Conservation (phyloP, 1,140 invertebrate species). For the Drosophila sulfurigaster region DNA sequence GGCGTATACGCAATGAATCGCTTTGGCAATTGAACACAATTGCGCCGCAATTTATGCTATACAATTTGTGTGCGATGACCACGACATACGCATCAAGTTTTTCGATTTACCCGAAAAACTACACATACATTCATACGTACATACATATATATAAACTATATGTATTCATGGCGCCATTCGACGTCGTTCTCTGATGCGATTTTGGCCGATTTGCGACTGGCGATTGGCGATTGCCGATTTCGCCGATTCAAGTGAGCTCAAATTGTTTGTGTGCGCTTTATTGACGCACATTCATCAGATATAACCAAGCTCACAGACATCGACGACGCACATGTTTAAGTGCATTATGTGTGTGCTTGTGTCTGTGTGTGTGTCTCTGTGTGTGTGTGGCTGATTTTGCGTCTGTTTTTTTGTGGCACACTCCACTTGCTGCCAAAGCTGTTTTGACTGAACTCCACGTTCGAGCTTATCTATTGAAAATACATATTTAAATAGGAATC, state of each 20-base stretch:
- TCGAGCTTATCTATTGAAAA: constrained; percentile 59
- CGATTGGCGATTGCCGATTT: constrained; percentile 24
- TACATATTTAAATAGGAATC: constrained; percentile 73
- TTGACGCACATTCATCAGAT: constrained; percentile 65
- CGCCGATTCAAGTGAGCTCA: constrained; percentile 29
- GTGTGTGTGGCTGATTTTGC: constrained; percentile 13
- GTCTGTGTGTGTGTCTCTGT: constrained; percentile 8
- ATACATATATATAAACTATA: constrained; percentile 43
- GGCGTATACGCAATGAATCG: constrained; percentile 1
- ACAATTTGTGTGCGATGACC: constrained; percentile 59
- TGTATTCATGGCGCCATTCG: constrained; percentile 43
- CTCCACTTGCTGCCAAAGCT: constrained; percentile 19
- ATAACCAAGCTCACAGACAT: constrained; percentile 5
- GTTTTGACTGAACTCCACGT: constrained; percentile 18
- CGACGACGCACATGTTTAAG: constrained; percentile 47
- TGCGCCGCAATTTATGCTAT: constrained; percentile 62
- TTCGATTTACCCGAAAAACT: constrained; percentile 51
- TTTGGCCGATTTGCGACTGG: constrained; percentile 39
- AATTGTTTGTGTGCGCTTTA: constrained; percentile 62
- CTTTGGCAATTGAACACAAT: constrained; percentile 55
- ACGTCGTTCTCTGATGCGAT: constrained; percentile 38
- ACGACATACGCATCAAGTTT: constrained; percentile 45
- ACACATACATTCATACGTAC: too few species aligned
- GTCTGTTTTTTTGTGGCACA: constrained; percentile 18
- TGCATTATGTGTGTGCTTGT: constrained; percentile 53